These are phyloP conservation scores for Dolomedes plantarius DNA, from an alignment of 2,888 invertebrate genomes.

Conservation along the genomic window DNA sequence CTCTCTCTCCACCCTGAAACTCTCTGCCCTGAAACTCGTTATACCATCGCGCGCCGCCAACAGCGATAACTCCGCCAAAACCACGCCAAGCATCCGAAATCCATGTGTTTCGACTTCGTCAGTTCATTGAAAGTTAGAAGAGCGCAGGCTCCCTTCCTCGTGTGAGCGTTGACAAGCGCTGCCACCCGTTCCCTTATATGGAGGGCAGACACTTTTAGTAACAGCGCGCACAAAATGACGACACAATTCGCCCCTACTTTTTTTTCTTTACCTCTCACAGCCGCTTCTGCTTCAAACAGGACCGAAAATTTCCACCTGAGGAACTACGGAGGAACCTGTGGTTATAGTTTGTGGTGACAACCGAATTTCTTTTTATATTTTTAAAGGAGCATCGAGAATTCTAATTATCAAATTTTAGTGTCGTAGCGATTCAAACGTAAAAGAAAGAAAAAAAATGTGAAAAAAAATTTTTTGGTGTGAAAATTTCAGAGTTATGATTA, in stretches of 20 bases:
- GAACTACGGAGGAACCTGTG: neutral
- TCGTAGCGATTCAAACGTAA: too few species aligned
- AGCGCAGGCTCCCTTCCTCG: constrained; percentile 30
- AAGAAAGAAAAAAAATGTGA: neutral
- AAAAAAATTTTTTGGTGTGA: neutral
- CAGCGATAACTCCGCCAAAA: constrained; percentile 38
- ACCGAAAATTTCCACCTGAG: constrained; percentile 7
- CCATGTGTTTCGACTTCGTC: constrained; percentile 45
- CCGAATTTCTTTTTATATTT: too few species aligned
- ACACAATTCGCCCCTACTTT: constrained; percentile 41
- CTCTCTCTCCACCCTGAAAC: too few species aligned
- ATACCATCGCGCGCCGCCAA: neutral
- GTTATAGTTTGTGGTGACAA: neutral
- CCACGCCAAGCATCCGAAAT: constrained; percentile 24
- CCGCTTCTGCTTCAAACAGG: constrained; percentile 32
- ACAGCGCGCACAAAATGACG: constrained; percentile 59
- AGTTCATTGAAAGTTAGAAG: constrained; percentile 70
- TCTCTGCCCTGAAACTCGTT: too few species aligned
- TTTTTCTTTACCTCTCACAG: constrained; percentile 19
- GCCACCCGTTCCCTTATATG: constrained; percentile 68
- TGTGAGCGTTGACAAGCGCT: constrained; percentile 67
- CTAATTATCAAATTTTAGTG: constrained; percentile 5
- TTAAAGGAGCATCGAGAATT: too few species aligned
- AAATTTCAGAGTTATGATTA: neutral
- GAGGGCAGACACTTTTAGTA: constrained; percentile 66